Evolutionary conservation across 2,113 vertebrate species (phyloP), one percentile per base, ranked within the genome.

Genomic region (Sebastes fasciatus): DNA sequence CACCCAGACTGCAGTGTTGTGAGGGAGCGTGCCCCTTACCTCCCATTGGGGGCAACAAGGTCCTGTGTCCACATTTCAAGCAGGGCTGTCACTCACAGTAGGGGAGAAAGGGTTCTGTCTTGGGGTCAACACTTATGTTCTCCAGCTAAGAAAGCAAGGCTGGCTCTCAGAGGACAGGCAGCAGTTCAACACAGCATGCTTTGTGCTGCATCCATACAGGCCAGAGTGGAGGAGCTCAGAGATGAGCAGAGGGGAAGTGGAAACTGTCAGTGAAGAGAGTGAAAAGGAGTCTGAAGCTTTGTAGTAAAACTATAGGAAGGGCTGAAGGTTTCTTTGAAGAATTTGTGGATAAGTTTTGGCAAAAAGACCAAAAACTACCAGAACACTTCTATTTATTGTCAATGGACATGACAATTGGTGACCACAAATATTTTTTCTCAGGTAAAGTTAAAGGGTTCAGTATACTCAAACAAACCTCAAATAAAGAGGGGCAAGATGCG

Each of bases 121-220:
- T 89, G 90, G 92, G 93, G 93, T 94, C 94, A 94, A 88, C 93
- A 94, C 93, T 96, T 96, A 96, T 96, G 94, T 94, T 95, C 94
- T 93, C 95, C 95, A 96, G 95, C 95, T 96, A 95, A 94, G 91
- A 96, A 96, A 96, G 95, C 95, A 96, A 94, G 91, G 69, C 89
- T n/a, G 76, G 57, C 88, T 86, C 89, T 93, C 90, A 63, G 90
- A 91, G 88, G 91, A 92, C 81, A 83, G 86, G 82, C 83, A 79
- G 88, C 84, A 79, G 89, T 85, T 93, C 89, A 91, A 94, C 93
- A 94, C 92, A 93, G 94, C 77, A n/a, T 43, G 91, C 92, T 91
- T 94, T 94, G 93, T 95, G 90, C 87, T 90, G 94, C 89, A 87
- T 93, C 89, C 40, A 42, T 69, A 86, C 90, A 85, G 75, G 71